A percentile compares a stretch with the other conserved stretches of the same genome.
phyloP scores from a whole-genome alignment of 2,888 invertebrate genomes.

The Nowickia ferox region DNA sequence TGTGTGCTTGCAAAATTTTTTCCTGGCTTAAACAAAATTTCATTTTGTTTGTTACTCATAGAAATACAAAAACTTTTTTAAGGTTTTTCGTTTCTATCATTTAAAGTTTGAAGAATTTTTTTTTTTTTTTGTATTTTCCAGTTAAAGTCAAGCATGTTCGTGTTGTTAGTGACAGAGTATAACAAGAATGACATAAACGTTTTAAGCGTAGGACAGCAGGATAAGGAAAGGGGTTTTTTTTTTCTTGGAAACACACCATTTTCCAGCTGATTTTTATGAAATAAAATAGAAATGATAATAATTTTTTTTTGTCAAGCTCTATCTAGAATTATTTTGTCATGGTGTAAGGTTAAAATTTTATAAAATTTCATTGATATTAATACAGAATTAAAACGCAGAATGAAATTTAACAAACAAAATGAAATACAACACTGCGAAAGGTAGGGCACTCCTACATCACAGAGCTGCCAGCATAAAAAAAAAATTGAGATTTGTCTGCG shows the following conservation, averaged over 20 bases:
- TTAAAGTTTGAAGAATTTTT: conserved; percentile 30
- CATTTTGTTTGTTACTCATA: conserved; percentile 41
- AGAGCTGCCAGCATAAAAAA: no score
- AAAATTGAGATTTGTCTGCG: no score
- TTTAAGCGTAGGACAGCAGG: conserved; percentile 30
- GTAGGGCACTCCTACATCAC: no score
- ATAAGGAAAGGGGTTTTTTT: background rate
- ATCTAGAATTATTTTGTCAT: no score
- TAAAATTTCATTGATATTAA: no score
- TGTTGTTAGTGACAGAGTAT: conserved; percentile 64
- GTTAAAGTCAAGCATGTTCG: conserved; percentile 58
- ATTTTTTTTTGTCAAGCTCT: no score
- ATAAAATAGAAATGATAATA: background rate
- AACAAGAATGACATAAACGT: conserved; percentile 68
- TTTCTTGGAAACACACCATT: conserved; percentile 29
- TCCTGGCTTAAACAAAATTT: conserved; percentile 45
- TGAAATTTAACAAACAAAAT: no score
- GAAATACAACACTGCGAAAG: no score
- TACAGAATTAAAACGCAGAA: no score
- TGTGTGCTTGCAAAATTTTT: conserved; percentile 18
- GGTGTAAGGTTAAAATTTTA: no score
- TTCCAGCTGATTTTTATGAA: background rate
- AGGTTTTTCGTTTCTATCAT: conserved; percentile 26
- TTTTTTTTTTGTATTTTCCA: conserved; percentile 28
- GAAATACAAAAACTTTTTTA: conserved; percentile 1